Evolutionary conservation across 1,140 invertebrate species (phyloP).

Genomic region (Mizuhopecten yessoensis): DNA sequence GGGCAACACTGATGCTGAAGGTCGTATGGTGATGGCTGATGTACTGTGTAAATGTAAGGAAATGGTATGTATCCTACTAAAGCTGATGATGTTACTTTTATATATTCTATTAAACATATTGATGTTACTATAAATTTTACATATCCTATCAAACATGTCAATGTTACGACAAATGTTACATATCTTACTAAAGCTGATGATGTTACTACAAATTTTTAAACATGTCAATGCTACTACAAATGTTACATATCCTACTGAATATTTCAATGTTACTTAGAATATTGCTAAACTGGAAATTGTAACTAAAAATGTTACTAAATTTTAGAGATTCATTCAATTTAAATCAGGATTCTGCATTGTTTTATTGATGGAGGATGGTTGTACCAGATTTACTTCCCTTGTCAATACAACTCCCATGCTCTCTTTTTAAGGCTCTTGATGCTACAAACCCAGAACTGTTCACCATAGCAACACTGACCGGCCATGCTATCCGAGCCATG

Average conservation of each 20-base stretch:
- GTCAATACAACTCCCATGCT: no score
- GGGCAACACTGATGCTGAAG: conserved; percentile 98
- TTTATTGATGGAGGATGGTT: no score
- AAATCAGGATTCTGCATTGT: no score
- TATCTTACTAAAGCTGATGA: neutral
- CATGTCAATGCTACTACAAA: no score
- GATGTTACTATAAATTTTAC: no score
- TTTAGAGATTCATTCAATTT: no score
- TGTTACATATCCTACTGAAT: no score
- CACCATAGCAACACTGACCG: conserved; percentile 97
- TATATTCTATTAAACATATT: neutral
- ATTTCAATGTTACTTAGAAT: no score
- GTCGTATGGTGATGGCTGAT: conserved; percentile 97
- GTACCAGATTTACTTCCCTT: no score
- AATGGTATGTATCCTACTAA: conserved; percentile 83
- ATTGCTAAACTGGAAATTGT: no score
- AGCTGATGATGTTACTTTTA: neutral
- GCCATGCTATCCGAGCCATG: conserved; percentile 91
- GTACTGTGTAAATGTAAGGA: conserved; percentile 89
- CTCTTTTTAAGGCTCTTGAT: conserved; percentile 84
- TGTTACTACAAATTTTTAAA: conserved; percentile 26
- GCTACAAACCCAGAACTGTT: conserved; percentile 92
- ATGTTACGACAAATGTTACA: neutral
- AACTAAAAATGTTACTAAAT: no score
- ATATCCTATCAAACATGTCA: no score